Percentiles rank a stretch among this genome's conserved stretches.
These are phyloP conservation scores for Drosophila borborema DNA, from an alignment of 2,888 invertebrate species.

Conservation along the genomic window DNA sequence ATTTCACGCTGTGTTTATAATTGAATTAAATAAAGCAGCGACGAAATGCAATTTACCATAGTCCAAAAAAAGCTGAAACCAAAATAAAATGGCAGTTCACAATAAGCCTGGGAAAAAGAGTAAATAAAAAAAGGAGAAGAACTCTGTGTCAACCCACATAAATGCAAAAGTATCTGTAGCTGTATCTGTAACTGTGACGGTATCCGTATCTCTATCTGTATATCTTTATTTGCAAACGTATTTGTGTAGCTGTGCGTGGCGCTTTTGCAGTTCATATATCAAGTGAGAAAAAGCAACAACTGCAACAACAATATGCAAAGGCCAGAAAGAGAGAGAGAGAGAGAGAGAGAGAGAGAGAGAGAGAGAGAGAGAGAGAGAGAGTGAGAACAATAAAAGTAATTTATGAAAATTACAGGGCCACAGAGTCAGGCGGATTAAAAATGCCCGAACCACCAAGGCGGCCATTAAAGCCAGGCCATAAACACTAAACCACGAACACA, in stretches of 20 bases:
- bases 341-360: constrained; percentile 17
- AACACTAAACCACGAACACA: constrained; percentile 65
- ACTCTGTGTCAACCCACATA: constrained; percentile 2
- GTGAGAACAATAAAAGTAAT: constrained; percentile 79
- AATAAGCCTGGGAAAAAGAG: constrained; percentile 1
- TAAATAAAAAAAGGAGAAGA: constrained; percentile 9
- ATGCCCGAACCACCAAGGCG: constrained; percentile 50
- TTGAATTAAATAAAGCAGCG: constrained; percentile 41
- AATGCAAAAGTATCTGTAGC: constrained; percentile 3
- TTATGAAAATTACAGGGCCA: constrained; percentile 83
- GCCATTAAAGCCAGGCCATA: constrained; percentile 67
- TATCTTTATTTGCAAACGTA: constrained; percentile 14
- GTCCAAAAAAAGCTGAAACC: constrained; percentile 5
- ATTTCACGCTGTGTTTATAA: constrained; percentile 33
- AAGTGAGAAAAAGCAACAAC: constrained; percentile 35
- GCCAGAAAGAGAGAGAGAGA: background rate
- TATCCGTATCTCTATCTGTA: constrained; percentile 17
- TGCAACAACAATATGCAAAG: constrained; percentile 12
- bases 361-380: constrained; percentile 1
- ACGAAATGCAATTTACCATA: constrained; percentile 33
- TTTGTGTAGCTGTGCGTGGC: constrained; percentile 6
- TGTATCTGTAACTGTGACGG: background rate
- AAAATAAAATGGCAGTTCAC: constrained; percentile 36
- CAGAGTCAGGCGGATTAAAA: constrained; percentile 80
- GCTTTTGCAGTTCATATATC: constrained; percentile 79